phyloP scores from a whole-genome alignment of 2,888 invertebrate species.

The Rhyacophila evoluta region DNA sequence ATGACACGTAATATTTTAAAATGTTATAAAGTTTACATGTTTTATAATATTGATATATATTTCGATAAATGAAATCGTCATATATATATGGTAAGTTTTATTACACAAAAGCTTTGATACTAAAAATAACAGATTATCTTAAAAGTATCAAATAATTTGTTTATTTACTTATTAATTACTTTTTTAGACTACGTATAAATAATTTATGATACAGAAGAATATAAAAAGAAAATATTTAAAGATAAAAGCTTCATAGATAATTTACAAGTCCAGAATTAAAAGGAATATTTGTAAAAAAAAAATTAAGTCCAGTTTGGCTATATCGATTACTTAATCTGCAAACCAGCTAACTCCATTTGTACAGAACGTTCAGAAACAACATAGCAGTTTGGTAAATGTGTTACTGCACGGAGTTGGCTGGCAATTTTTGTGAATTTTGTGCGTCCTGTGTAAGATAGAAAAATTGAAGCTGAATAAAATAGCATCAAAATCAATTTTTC shows the following conservation, averaged over 20 bases:
- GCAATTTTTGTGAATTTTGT: too few species aligned
- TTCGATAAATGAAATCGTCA: not conserved
- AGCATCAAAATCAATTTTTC: too few species aligned
- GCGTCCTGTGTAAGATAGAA: too few species aligned
- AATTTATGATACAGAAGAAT: constrained; percentile 17
- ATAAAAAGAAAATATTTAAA: not conserved
- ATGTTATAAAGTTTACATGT: not conserved
- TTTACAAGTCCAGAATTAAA: not conserved
- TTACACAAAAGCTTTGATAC: not conserved
- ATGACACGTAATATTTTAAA: constrained; percentile 7
- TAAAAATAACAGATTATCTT: constrained; percentile 12
- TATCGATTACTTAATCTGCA: too few species aligned
- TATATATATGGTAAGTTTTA: not conserved
- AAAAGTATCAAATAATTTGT: constrained; percentile 11
- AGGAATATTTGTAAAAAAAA: not conserved
- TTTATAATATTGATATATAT: not conserved
- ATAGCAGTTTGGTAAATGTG: too few species aligned
- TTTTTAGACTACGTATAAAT: constrained; percentile 12
- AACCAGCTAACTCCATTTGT: too few species aligned
- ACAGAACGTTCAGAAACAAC: too few species aligned
- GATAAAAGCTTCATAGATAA: not conserved
- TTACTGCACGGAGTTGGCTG: too few species aligned
- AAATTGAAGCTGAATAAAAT: too few species aligned
- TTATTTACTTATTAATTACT: not conserved
- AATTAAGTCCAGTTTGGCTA: too few species aligned